Evolutionary conservation across 2,888 invertebrate species (phyloP).

Genomic region (Alentia gelatinosa): DNA sequence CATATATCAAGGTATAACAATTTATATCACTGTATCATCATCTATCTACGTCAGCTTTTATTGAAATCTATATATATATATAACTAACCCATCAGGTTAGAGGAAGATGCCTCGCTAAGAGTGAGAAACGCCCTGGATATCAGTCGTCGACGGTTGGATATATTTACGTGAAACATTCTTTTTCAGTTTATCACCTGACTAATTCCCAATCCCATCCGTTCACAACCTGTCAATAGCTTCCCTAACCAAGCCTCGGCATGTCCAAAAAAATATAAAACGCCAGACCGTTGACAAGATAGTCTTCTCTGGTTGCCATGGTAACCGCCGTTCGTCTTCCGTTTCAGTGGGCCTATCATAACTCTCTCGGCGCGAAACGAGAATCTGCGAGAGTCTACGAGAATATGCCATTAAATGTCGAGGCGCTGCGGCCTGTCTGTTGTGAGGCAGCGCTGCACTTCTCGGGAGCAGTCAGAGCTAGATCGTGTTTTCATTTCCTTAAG

Average conservation of each 20-base stretch:
- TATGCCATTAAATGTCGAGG: neutral
- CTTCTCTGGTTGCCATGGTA: constrained; percentile 3
- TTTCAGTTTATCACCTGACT: neutral
- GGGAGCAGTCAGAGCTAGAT: neutral
- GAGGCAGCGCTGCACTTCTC: neutral
- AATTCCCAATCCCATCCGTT: neutral
- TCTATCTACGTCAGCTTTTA: too few species aligned
- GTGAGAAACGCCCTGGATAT: neutral
- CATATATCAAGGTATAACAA: too few species aligned
- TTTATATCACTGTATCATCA: too few species aligned
- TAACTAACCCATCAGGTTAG: too few species aligned
- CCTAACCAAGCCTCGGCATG: neutral
- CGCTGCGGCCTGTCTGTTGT: neutral
- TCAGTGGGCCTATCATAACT: neutral
- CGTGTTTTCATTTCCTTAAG: neutral
- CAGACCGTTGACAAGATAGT: neutral
- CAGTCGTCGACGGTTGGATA: neutral
- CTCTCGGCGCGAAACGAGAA: neutral
- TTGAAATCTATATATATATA: too few species aligned
- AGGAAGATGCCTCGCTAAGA: too few species aligned
- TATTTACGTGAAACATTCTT: neutral
- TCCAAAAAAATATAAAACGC: neutral
- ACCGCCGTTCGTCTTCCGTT: neutral
- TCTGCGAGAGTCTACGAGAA: neutral
- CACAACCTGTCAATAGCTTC: neutral